Conservation (phyloP, 2,797 vertebrate species). For the Menidia menidia region DNA sequence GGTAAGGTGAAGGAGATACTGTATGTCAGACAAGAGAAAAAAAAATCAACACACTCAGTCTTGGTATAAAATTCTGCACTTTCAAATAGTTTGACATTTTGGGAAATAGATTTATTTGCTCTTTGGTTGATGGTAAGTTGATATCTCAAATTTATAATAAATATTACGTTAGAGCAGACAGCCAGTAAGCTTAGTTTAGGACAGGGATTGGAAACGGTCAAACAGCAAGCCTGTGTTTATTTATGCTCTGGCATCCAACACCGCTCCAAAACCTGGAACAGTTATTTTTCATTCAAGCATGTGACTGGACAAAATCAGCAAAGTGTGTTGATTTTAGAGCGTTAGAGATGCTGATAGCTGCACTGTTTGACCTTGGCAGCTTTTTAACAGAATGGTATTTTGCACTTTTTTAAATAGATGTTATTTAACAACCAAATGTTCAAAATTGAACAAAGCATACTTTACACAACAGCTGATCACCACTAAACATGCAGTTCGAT, state of each 20-base stretch:
- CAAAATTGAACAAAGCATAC: background rate
- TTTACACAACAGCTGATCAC: background rate
- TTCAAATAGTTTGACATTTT: constrained; percentile 3
- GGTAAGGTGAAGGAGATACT: background rate
- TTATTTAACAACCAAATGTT: background rate
- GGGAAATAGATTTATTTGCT: background rate
- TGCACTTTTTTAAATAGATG: constrained; percentile 1
- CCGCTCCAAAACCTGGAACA: background rate
- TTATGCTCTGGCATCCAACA: background rate
- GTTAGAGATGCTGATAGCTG: background rate
- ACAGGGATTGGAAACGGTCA: constrained; percentile 1
- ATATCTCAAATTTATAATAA: constrained; percentile 4
- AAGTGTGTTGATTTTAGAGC: background rate
- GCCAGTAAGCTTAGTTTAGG: background rate
- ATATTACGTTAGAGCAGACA: constrained; percentile 13
- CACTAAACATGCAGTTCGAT: constrained; percentile 5
- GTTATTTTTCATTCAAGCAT: constrained; percentile 4
- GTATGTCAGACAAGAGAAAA: background rate
- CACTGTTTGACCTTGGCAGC: background rate
- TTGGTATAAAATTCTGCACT: background rate
- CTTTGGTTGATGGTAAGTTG: constrained; percentile 3
- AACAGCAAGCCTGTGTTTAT: constrained; percentile 5
- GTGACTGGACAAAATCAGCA: constrained; percentile 8
- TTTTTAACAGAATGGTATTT: background rate
- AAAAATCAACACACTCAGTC: background rate